Percentiles rank a stretch among this genome's conserved stretches.
phyloP scores from a whole-genome alignment of 1,140 invertebrate genomes.

The Drosophila arawakana region DNA sequence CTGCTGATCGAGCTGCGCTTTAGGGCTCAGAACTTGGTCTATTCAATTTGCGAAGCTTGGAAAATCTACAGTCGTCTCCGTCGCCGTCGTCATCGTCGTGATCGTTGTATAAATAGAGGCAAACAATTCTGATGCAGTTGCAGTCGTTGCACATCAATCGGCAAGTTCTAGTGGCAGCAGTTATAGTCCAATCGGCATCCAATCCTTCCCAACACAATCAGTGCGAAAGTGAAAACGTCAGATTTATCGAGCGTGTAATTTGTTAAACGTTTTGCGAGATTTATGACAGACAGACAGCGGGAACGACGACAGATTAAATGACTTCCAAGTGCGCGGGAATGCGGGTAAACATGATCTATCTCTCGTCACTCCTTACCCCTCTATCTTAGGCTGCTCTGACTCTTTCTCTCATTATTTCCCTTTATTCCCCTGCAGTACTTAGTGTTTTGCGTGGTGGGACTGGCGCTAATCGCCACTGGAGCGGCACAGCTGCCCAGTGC shows the following conservation, averaged over 20 bases:
- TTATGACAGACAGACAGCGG: constrained; percentile 61
- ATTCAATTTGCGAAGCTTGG: constrained; percentile 3
- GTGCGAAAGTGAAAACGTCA: constrained; percentile 58
- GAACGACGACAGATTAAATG: constrained; percentile 59
- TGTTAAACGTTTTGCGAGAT: constrained; percentile 61
- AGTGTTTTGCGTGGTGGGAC: constrained; percentile 47
- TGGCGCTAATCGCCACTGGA: constrained; percentile 11
- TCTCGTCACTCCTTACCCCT: constrained; percentile 2
- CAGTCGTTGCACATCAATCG: constrained; percentile 63
- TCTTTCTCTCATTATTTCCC: too few species aligned
- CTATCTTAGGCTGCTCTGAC: too few species aligned
- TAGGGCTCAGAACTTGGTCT: constrained; percentile 47
- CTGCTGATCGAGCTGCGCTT: constrained; percentile 70
- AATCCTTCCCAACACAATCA: constrained; percentile 31
- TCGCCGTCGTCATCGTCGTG: too few species aligned
- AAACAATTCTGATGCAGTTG: constrained; percentile 45
- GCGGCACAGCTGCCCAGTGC: constrained; percentile 63
- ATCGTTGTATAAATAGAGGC: constrained; percentile 61
- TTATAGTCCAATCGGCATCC: not conserved
- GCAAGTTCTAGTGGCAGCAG: constrained; percentile 56
- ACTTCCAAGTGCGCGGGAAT: constrained; percentile 29
- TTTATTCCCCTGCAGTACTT: constrained; percentile 17
- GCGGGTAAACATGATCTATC: constrained; percentile 36
- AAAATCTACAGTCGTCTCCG: not conserved
- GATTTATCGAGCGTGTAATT: constrained; percentile 82